A percentile compares a stretch with the other conserved stretches of the same genome.
phyloP scores from a whole-genome alignment of 2,113 vertebrate species.

The Chroicocephalus ridibundus region DNA sequence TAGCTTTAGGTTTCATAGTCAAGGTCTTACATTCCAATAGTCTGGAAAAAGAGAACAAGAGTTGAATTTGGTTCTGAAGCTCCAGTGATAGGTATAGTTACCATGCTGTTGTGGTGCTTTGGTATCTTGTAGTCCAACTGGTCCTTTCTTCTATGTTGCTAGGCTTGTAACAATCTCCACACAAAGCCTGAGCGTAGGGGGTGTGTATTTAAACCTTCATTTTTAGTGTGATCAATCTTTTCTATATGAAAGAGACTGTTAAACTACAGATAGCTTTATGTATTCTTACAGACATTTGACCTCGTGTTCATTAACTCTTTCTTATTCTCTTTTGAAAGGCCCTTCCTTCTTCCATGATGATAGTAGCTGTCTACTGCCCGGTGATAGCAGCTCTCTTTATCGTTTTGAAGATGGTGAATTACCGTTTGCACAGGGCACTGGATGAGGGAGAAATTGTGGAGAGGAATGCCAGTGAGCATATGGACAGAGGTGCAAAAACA shows the following conservation, averaged over 20 bases:
- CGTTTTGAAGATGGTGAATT: slow-evolving; percentile 95
- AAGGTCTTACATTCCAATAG: not conserved
- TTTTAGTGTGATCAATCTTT: not conserved
- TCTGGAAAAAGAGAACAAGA: not conserved
- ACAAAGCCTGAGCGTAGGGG: not conserved
- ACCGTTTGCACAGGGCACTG: slow-evolving; percentile 93
- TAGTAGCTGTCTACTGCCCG: slow-evolving; percentile 96
- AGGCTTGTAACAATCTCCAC: not conserved
- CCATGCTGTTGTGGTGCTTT: not conserved
- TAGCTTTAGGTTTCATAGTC: not conserved
- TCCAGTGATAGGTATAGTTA: not conserved
- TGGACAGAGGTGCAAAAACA: slow-evolving; percentile 77
- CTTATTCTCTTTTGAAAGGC: slow-evolving; percentile 79
- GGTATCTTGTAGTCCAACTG: not conserved
- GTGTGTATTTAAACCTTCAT: not conserved
- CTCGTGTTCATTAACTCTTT: slow-evolving; percentile 6
- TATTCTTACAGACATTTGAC: not conserved
- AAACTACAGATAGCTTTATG: not conserved
- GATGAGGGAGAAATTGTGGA: slow-evolving; percentile 97
- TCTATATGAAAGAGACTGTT: not conserved
- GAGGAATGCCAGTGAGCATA: slow-evolving; percentile 80
- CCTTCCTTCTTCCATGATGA: slow-evolving; percentile 94
- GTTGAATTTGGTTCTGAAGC: not conserved
- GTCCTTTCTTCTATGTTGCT: not conserved
- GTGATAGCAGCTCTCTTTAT: slow-evolving; percentile 93